phyloP scores from a whole-genome alignment of 2,113 vertebrate genomes.

The Ochotona princeps region DNA sequence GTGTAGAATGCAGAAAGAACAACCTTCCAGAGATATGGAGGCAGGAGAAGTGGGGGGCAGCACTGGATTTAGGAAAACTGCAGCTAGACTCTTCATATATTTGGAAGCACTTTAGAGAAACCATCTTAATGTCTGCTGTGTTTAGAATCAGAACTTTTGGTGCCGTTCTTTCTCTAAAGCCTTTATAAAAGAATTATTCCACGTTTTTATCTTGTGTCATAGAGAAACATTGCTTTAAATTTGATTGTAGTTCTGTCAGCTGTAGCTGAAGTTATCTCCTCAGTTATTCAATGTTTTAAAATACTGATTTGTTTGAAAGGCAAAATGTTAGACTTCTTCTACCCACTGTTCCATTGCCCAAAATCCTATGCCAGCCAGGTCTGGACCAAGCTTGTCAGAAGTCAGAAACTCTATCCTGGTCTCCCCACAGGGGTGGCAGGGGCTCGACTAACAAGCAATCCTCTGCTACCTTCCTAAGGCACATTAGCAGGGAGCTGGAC shows the following conservation, averaged over 20 bases:
- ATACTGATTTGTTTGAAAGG: no score
- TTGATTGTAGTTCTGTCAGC: neutral
- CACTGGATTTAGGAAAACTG: neutral
- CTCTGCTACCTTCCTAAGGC: no score
- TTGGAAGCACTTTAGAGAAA: neutral
- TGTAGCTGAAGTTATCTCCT: constrained; percentile 16
- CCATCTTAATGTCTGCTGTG: neutral
- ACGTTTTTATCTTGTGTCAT: neutral
- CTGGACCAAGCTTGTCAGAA: no score
- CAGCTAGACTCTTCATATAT: neutral
- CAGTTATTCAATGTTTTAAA: neutral
- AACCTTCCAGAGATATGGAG: neutral
- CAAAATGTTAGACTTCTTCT: no score
- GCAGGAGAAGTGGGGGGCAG: neutral
- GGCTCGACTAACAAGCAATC: no score
- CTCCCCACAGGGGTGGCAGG: no score
- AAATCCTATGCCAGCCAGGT: no score
- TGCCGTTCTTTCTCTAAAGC: neutral
- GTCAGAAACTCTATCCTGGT: no score
- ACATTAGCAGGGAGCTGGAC: no score
- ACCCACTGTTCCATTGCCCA: no score
- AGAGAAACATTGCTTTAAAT: neutral
- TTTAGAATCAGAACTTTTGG: neutral
- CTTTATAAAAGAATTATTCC: neutral
- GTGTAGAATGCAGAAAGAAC: neutral